Base-by-base conservation (phyloP, 2,797 vertebrate genomes). In the Sebastes taczanowskii region DNA sequence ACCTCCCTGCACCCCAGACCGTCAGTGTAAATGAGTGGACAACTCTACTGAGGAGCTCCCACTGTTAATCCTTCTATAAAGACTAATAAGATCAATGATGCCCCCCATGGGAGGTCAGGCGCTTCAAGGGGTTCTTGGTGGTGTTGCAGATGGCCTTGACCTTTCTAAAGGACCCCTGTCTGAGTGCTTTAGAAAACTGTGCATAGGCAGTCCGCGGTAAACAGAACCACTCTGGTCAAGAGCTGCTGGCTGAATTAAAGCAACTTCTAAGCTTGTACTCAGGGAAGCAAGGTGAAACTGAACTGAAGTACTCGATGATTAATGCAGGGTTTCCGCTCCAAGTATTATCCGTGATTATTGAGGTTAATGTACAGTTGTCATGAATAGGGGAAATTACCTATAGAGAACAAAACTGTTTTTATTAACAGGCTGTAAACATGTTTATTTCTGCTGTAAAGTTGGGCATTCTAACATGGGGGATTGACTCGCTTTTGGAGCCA, bases 21-120 rank as follows among this genome's bases (percentile, higher is more conserved):
- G 29, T 83, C 56, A 22, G 82, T 73, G 71, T 76, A 83, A 88
- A 87, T 82, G 80, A 94, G 76, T 71, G 73, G 84, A 83, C 83
- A 83, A 75, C 83, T 81, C 87, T 34, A 59, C 53, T 30, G 85
- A 82, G 78, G 77, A 81, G 65, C 76, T 80, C 79, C 63, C 29
- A 34, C 61, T 60, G 87, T 84, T 93, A 91, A 94, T 94, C 86
- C 89, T 71, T 80, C 63, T 71, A 81, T 89, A 88, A 94, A 92
- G 86, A 80, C 80, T 90, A 86, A 94, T 91, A 89, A 83, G 87
- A 94, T 93, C 89, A 90, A 89, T 91, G 86, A 86, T 82, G 62
- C 83, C 74, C 81, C 87, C 82, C 80, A 42, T 61, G 81, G 73
- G 88, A 92, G 86, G 88, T 86, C 75, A 85, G 62, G 58, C 55